A percentile compares a stretch with the other conserved stretches of the same genome.
phyloP scores from a whole-genome alignment of 2,797 vertebrate species.

The Gambelia wislizenii region DNA sequence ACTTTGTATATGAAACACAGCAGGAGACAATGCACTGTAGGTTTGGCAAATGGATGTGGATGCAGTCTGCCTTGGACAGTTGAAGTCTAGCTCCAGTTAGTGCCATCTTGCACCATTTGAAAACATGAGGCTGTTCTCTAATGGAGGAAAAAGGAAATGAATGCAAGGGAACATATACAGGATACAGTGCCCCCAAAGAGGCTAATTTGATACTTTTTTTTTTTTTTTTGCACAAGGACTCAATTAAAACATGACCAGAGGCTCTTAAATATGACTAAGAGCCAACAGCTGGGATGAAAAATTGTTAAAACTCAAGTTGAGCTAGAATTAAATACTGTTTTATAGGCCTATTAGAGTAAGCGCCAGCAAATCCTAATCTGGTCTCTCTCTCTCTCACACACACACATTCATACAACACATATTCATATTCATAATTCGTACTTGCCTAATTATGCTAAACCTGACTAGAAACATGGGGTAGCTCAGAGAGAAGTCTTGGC shows the following conservation, averaged over 20 bases:
- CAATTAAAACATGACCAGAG: neutral
- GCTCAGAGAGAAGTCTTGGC: neutral
- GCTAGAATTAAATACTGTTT: neutral
- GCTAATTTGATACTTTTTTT: neutral
- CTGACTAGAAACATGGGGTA: neutral
- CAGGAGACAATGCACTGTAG: neutral
- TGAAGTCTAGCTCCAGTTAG: neutral
- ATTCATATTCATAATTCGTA: neutral
- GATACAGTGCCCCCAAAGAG: neutral
- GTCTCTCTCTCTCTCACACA: no score
- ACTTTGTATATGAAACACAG: slow-evolving; percentile 11
- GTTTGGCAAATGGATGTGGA: neutral
- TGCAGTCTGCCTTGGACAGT: neutral
- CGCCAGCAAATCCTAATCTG: neutral
- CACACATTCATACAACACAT: neutral
- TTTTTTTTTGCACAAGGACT: neutral
- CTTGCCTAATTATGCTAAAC: neutral
- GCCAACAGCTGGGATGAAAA: slow-evolving; percentile 7
- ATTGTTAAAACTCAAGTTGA: neutral
- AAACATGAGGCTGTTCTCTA: neutral
- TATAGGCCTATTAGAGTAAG: neutral
- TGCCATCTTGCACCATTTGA: neutral
- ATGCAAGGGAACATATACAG: neutral
- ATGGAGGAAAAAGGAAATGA: neutral
- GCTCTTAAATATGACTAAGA: neutral